phyloP scores from a whole-genome alignment of 2,797 vertebrate species.

The Cygnus olor region DNA sequence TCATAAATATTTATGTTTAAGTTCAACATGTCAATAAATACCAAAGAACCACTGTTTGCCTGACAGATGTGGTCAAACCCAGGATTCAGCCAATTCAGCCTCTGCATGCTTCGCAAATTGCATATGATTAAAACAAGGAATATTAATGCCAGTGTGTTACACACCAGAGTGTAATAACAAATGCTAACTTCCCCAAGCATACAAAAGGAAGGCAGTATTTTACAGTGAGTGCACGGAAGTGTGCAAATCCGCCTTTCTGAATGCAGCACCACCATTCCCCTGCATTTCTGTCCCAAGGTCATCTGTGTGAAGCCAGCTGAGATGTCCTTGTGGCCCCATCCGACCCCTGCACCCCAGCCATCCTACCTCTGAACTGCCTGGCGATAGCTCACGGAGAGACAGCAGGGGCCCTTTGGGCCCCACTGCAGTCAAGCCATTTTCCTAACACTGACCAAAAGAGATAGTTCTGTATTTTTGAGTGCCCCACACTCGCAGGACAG shows the following conservation, averaged over 20 bases:
- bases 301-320: not conserved
- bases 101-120: not conserved
- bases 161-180: not conserved
- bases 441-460: not conserved
- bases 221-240: not conserved
- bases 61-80: constrained; percentile 27
- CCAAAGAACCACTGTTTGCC: constrained; percentile 18
- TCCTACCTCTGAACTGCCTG: not conserved
- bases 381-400: not conserved
- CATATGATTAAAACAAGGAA: rapidly evolving
- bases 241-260: not conserved
- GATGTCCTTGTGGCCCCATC: not conserved
- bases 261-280: not conserved
- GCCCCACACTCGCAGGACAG: not conserved
- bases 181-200: not conserved
- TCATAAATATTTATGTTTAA: constrained; percentile 43
- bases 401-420: not conserved
- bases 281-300: rapidly evolving
- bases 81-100: not conserved
- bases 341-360: not conserved
- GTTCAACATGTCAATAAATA: constrained; percentile 34
- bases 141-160: not conserved
- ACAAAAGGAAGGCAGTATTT: not conserved
- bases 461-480: not conserved
- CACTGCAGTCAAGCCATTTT: rapidly evolving